A percentile compares a stretch with the other conserved stretches of the same genome.
Evolutionary conservation across 2,888 invertebrate genomes (phyloP).

Genomic region (Philonicus albiceps): DNA sequence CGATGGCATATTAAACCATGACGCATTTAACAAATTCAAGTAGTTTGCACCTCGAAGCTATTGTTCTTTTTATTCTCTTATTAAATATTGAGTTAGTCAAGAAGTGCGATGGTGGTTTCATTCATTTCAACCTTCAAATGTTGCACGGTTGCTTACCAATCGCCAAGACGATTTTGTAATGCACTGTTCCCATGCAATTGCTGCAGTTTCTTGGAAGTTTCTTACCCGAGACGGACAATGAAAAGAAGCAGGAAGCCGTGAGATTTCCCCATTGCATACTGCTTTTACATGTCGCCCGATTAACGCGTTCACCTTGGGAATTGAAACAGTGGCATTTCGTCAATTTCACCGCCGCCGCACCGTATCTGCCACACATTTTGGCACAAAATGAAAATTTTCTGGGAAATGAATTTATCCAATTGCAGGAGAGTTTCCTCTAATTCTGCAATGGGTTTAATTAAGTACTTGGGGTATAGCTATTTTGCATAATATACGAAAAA

Average conservation of each 20-base stretch:
- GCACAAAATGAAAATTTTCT: background rate
- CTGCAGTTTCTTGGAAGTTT: background rate
- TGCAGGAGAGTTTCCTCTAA: background rate
- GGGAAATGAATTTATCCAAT: background rate
- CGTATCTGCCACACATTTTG: background rate
- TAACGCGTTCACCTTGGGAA: constrained; percentile 16
- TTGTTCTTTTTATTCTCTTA: background rate
- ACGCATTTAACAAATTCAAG: constrained; percentile 21
- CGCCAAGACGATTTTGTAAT: background rate
- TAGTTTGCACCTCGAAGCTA: background rate
- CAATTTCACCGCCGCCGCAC: background rate
- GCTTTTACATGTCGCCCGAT: constrained; percentile 6
- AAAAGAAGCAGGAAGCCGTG: constrained; percentile 12
- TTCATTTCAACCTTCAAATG: constrained; percentile 21
- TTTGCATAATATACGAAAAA: background rate
- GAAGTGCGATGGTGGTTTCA: background rate
- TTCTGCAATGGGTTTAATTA: background rate
- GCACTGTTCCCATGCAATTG: constrained; percentile 28
- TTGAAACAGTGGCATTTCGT: constrained; percentile 8
- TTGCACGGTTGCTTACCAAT: background rate
- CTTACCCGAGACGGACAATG: background rate
- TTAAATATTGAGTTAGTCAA: background rate
- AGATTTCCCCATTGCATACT: constrained; percentile 22
- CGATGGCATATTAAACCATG: constrained; percentile 16
- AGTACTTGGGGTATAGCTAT: background rate